A percentile compares a stretch with the other conserved stretches of the same genome.
These are phyloP conservation scores for Pseudoips prasinana DNA, from an alignment of 2,888 invertebrate species.

Conservation along the genomic window DNA sequence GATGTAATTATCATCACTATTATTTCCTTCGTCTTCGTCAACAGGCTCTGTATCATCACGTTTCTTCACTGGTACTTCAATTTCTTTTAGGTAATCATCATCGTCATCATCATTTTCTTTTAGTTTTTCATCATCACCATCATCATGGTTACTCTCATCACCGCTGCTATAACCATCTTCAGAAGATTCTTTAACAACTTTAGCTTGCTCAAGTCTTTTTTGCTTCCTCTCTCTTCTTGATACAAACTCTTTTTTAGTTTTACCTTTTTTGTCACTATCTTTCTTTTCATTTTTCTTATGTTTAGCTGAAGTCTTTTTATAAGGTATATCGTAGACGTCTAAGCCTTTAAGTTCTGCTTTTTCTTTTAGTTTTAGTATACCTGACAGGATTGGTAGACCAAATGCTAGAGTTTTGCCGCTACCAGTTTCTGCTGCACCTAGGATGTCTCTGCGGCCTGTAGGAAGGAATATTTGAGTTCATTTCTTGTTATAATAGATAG, in stretches of 20 bases:
- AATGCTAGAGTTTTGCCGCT: conserved; percentile 99
- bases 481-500: too few relatives aligned
- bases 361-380: conserved; percentile 88
- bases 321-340: conserved; percentile 66
- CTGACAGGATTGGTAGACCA: conserved; percentile 95
- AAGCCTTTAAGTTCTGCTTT: conserved; percentile 58
- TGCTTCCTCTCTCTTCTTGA: conserved; percentile 20
- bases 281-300: conserved; percentile 38
- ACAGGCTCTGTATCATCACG: conserved; percentile 38
- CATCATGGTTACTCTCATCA: conserved; percentile 34
- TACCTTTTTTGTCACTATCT: conserved; percentile 16
- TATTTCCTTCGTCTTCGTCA: conserved; percentile 51
- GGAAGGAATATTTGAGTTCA: too few relatives aligned
- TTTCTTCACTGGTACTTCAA: conserved; percentile 59
- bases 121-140: conserved; percentile 22
- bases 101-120: conserved; percentile 24
- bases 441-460: conserved; percentile 90
- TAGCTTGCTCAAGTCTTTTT: conserved; percentile 26
- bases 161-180: conserved; percentile 68
- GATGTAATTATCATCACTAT: conserved; percentile 62
- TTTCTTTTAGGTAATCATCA: conserved; percentile 61
- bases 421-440: conserved; percentile 99
- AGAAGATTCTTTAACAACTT: conserved; percentile 51
- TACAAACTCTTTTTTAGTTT: conserved; percentile 8
- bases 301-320: conserved; percentile 57